A percentile compares a stretch with the other conserved stretches of the same genome.
Conservation (phyloP, 2,113 vertebrate genomes). For the Sturnus vulgaris region DNA sequence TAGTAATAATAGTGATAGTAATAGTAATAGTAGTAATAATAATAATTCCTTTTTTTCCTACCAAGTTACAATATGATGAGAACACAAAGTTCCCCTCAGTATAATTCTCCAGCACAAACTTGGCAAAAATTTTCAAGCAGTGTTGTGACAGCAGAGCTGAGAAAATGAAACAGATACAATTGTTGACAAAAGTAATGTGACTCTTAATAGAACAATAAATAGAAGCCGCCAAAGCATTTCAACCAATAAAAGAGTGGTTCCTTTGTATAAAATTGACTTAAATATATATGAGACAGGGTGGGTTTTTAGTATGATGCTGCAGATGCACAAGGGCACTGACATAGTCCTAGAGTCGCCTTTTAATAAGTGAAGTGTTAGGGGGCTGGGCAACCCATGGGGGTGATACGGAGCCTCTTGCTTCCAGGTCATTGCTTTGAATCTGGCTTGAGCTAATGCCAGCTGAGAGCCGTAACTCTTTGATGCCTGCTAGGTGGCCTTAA, state of each 20-base stretch:
- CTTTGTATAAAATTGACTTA: not conserved
- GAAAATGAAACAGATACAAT: conserved; percentile 12
- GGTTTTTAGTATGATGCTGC: not conserved
- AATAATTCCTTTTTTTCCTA: not conserved
- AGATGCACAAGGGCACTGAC: not conserved
- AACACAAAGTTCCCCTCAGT: not conserved
- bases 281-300: not conserved
- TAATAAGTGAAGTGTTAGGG: conserved; percentile 56
- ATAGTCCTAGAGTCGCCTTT: not conserved
- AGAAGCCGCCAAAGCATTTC: conserved; percentile 20
- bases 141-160: not conserved
- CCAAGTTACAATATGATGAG: not conserved
- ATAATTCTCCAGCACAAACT: not conserved
- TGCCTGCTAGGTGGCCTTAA: not conserved
- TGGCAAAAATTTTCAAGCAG: conserved; percentile 28
- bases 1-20: not conserved
- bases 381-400: not conserved
- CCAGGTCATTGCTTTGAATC: conserved; percentile 61
- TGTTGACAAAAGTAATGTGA: not conserved
- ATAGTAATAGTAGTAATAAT: not conserved
- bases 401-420: conserved; percentile 40
- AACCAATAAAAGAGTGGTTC: not conserved
- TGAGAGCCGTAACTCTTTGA: not conserved
- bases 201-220: not conserved
- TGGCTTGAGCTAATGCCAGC: not conserved